Percentiles rank a stretch among this genome's conserved stretches.
Conservation (phyloP, 2,113 vertebrate species). For the Phaetusa simplex region DNA sequence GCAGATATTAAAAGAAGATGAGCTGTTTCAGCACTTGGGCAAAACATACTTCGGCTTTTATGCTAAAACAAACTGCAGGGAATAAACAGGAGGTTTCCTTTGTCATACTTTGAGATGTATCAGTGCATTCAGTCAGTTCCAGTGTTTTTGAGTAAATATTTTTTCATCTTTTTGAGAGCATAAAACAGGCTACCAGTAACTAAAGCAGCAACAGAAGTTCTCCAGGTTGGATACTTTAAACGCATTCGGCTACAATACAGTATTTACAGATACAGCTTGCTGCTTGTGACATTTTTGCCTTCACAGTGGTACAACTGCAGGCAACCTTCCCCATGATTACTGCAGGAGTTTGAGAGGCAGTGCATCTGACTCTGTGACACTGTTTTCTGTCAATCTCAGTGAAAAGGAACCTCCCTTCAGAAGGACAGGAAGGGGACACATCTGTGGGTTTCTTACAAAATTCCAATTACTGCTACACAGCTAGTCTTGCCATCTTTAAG, state of each 20-base stretch:
- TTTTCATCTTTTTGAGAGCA: neutral
- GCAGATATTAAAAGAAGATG: neutral
- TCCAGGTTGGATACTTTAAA: neutral
- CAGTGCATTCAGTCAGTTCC: neutral
- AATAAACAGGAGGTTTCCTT: neutral
- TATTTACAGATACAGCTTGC: neutral
- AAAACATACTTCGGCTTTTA: neutral
- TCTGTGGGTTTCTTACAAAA: neutral
- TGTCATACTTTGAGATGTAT: neutral
- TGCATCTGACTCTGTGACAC: neutral
- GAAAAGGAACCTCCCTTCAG: neutral
- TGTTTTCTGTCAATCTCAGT: neutral
- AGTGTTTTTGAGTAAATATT: neutral
- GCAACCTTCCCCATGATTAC: neutral
- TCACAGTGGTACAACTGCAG: neutral
- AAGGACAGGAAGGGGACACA: neutral
- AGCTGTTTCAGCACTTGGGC: neutral
- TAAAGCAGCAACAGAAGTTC: neutral
- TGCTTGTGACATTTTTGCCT: neutral
- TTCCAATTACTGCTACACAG: neutral
- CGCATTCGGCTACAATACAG: accelerated
- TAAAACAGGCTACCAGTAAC: neutral
- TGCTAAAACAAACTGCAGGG: neutral
- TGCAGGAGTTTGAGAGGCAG: neutral
- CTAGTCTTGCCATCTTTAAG: neutral